Evolutionary conservation across 2,888 invertebrate species (phyloP).

Genomic region (Nycteola revayana): DNA sequence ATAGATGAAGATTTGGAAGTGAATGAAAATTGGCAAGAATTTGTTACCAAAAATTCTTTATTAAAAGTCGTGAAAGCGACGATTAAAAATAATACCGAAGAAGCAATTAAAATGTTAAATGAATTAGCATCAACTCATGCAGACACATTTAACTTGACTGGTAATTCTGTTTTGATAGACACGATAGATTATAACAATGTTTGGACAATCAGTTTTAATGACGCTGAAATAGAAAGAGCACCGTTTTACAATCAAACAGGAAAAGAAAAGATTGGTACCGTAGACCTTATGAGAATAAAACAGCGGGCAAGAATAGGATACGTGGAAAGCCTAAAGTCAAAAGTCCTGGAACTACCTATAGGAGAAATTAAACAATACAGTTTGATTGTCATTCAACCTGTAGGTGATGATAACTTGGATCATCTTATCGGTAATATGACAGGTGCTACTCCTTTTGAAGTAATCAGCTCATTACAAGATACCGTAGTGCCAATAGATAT

Average conservation of each 20-base stretch:
- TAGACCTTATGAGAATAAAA: slow-evolving; percentile 31
- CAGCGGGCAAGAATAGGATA: slow-evolving; percentile 20
- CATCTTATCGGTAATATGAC: not conserved
- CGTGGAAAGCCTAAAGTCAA: slow-evolving; percentile 2
- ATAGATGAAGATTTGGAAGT: slow-evolving; percentile 24
- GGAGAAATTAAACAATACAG: slow-evolving; percentile 23
- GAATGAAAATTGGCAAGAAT: slow-evolving; percentile 20
- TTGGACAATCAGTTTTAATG: slow-evolving; percentile 38
- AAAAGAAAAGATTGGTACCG: slow-evolving; percentile 18
- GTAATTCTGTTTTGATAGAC: slow-evolving; percentile 36
- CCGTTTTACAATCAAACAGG: slow-evolving; percentile 40
- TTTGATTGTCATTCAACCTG: slow-evolving; percentile 20
- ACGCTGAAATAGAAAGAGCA: slow-evolving; percentile 18
- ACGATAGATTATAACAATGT: slow-evolving; percentile 33
- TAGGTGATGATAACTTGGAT: slow-evolving; percentile 4
- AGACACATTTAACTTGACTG: slow-evolving; percentile 14
- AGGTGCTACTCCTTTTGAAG: slow-evolving; percentile 9
- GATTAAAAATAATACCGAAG: slow-evolving; percentile 17
- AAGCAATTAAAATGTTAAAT: slow-evolving; percentile 13
- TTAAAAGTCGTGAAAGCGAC: slow-evolving; percentile 15
- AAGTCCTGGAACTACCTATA: slow-evolving; percentile 26
- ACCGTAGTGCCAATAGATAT: slow-evolving; percentile 24
- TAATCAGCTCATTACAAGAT: slow-evolving; percentile 9
- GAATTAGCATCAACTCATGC: slow-evolving; percentile 11
- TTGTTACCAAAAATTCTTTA: slow-evolving; percentile 10